phyloP scores from a whole-genome alignment of 2,113 vertebrate species.

The Irena cyanogastra region DNA sequence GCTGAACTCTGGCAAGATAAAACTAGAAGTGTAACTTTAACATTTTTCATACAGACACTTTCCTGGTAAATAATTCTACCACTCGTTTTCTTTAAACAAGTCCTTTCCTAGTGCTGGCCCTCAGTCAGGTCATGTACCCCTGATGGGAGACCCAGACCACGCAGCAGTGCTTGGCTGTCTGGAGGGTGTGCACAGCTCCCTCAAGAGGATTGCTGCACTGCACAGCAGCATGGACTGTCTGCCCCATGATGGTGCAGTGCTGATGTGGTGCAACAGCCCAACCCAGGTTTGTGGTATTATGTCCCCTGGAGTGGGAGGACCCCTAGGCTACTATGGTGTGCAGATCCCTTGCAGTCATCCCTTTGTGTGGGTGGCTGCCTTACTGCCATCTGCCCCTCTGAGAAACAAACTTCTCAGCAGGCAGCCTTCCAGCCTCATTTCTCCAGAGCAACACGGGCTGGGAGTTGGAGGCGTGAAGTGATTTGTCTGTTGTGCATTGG shows the following conservation, averaged over 20 bases:
- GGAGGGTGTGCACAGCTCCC: background rate
- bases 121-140: rapidly evolving
- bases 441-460: rapidly evolving
- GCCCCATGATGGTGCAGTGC: rapidly evolving
- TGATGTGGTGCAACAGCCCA: background rate
- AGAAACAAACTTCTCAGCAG: background rate
- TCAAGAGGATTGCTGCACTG: background rate
- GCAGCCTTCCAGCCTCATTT: background rate
- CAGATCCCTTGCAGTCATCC: background rate
- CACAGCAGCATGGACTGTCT: rapidly evolving
- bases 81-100: background rate
- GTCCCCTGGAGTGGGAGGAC: background rate
- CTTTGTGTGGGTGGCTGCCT: background rate
- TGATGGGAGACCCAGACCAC: rapidly evolving
- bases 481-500: background rate
- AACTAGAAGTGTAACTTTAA: background rate
- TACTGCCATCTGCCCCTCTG: background rate
- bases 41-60: rapidly evolving
- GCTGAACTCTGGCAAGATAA: background rate
- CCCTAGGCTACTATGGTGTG: rapidly evolving
- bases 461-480: rapidly evolving
- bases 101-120: rapidly evolving
- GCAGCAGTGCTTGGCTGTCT: too few relatives aligned
- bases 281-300: background rate
- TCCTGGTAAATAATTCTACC: background rate